Percentiles rank a stretch among this genome's conserved stretches.
Conservation (phyloP, 2,113 vertebrate genomes). For the Psammodynastes pulverulentus region DNA sequence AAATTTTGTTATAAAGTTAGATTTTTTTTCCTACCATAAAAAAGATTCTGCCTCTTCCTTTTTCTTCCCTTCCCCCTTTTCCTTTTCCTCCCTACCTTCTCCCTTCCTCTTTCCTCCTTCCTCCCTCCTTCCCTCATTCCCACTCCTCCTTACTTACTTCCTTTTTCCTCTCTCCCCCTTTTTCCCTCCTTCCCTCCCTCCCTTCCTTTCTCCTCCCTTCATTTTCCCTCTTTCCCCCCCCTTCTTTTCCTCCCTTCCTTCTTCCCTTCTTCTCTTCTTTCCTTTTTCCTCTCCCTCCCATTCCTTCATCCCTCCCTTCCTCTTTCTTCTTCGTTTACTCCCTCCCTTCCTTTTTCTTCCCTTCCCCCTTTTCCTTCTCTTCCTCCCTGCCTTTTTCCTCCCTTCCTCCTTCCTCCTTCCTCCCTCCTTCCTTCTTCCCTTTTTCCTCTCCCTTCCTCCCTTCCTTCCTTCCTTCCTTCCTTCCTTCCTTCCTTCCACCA, state of each 20-base stretch:
- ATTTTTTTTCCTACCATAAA: slow-evolving; percentile 19
- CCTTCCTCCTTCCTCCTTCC: neutral
- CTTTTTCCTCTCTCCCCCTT: slow-evolving; percentile 19
- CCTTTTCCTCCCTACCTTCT: neutral
- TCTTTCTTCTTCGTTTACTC: neutral
- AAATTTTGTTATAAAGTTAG: slow-evolving; percentile 67
- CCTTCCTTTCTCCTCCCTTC: no score
- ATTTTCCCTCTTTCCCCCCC: no score
- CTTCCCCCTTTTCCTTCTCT: neutral
- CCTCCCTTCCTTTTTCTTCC: neutral
- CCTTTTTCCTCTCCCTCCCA: neutral
- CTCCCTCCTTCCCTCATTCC: neutral
- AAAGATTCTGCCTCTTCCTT: slow-evolving; percentile 21
- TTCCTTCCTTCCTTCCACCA: slow-evolving; percentile 3
- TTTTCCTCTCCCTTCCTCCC: neutral
- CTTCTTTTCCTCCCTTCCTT: no score
- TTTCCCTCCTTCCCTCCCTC: no score
- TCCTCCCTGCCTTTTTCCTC: neutral
- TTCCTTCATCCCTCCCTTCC: neutral
- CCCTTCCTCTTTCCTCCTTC: slow-evolving; percentile 1
- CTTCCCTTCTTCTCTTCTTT: no score
- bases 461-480: neutral
- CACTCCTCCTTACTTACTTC: no score
- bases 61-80: neutral
- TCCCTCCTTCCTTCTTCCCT: neutral